Conservation (phyloP, 2,113 vertebrate species). For the Corythornis madagascariensis region DNA sequence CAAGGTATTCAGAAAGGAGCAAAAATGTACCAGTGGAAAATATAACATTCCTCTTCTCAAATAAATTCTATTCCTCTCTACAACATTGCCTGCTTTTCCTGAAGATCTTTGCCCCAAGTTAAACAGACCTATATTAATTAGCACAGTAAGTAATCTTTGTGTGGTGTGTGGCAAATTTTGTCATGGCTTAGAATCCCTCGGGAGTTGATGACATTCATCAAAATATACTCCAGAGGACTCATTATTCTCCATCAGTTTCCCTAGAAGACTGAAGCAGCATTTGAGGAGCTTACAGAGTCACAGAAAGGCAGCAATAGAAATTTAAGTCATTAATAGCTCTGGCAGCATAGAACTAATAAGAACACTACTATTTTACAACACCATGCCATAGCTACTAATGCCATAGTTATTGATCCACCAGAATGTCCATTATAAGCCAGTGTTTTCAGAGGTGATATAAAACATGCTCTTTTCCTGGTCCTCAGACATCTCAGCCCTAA, state of each 20-base stretch:
- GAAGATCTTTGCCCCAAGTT: neutral
- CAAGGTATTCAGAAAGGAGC: neutral
- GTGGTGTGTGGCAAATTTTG: neutral
- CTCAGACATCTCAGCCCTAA: neutral
- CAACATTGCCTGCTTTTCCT: neutral
- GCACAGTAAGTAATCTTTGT: neutral
- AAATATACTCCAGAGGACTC: neutral
- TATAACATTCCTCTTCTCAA: neutral
- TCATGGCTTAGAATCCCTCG: neutral
- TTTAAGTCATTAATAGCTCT: slow-evolving; percentile 28
- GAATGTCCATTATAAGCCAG: neutral
- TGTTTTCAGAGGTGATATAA: neutral
- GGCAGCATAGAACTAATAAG: neutral
- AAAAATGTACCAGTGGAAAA: neutral
- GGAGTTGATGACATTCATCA: neutral
- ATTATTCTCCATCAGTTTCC: slow-evolving; percentile 14
- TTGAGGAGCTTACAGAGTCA: slow-evolving; percentile 5
- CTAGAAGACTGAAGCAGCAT: neutral
- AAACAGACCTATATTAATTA: slow-evolving; percentile 13
- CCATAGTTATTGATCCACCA: neutral
- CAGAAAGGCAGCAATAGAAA: slow-evolving; percentile 11
- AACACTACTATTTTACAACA: neutral
- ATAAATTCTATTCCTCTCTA: neutral
- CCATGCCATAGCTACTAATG: neutral
- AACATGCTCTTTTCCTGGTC: neutral